Evolutionary conservation across 2,113 vertebrate genomes (phyloP).

Genomic region (Leptobrachium ailaonicum): DNA sequence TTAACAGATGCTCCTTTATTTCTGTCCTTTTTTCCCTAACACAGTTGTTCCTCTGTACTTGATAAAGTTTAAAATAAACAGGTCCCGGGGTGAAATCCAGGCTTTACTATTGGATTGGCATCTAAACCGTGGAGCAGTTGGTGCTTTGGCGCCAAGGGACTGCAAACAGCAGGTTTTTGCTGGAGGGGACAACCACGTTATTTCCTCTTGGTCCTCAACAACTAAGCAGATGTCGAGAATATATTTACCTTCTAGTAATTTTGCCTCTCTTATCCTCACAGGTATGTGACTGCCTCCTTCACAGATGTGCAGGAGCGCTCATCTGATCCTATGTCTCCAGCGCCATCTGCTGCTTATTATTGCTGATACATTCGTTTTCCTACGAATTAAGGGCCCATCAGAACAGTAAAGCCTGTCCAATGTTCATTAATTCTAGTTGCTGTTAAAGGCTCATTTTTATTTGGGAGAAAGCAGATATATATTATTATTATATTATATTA

Average conservation of each 20-base stretch:
- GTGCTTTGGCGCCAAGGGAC: slow-evolving; percentile 70
- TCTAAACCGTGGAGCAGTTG: slow-evolving; percentile 71
- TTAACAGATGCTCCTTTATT: slow-evolving; percentile 55
- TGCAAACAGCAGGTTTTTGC: slow-evolving; percentile 76
- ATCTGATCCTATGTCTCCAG: slow-evolving; percentile 47
- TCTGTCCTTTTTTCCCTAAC: slow-evolving; percentile 49
- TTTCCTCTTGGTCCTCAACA: slow-evolving; percentile 78
- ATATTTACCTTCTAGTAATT: slow-evolving; percentile 71
- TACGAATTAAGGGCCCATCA: background rate
- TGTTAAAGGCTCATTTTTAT: too few species aligned
- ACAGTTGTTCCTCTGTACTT: slow-evolving; percentile 63
- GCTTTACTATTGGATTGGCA: slow-evolving; percentile 74
- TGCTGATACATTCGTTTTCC: background rate
- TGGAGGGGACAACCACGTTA: slow-evolving; percentile 80
- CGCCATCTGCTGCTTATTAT: slow-evolving; percentile 64
- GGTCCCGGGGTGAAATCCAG: slow-evolving; percentile 63
- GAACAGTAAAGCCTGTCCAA: background rate
- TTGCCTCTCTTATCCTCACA: slow-evolving; percentile 58
- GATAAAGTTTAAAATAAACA: slow-evolving; percentile 77
- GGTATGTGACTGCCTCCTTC: slow-evolving; percentile 44
- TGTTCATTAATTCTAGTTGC: background rate
- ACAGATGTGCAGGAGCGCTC: slow-evolving; percentile 60
- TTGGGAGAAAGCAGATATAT: too few species aligned
- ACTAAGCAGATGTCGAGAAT: slow-evolving; percentile 80
- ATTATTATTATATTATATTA: too few species aligned